Evolutionary conservation across 2,113 vertebrate genomes (phyloP).

Genomic region (Pluvialis apricaria): DNA sequence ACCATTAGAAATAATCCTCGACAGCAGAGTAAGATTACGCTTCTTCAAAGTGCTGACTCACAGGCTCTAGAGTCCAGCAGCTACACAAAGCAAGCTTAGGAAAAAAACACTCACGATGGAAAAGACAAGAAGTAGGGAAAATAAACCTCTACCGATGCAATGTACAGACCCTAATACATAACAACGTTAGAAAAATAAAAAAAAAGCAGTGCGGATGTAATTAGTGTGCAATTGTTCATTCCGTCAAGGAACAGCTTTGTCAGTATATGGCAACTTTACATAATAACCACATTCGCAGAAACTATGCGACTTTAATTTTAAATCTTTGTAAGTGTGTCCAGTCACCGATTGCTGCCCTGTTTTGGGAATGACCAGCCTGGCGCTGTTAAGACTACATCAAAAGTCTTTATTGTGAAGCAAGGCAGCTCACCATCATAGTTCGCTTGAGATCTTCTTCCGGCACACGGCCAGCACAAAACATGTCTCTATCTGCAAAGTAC

Average conservation of each 20-base stretch:
- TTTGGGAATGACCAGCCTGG: not conserved
- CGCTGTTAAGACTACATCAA: rapidly evolving
- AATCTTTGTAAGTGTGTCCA: rapidly evolving
- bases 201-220: not conserved
- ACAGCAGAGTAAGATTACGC: not conserved
- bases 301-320: rapidly evolving
- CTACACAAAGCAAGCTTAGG: not conserved
- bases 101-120: not conserved
- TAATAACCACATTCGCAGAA: not conserved
- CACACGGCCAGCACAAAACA: constrained; percentile 96
- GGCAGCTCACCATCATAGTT: constrained; percentile 91
- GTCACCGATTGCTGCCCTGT: not conserved
- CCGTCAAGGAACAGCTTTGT: not conserved
- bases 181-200: not conserved
- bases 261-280: not conserved
- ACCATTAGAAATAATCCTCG: not conserved
- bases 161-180: rapidly evolving
- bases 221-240: rapidly evolving
- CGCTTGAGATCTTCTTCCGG: constrained; percentile 94
- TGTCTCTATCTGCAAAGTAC: constrained; percentile 94
- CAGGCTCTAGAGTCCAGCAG: not conserved
- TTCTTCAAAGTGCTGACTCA: not conserved
- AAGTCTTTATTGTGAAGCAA: not conserved
- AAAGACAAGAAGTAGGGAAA: not conserved
- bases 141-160: not conserved